Conservation (phyloP, 2,888 invertebrate genomes). For the Temnothorax unifasciatus region DNA sequence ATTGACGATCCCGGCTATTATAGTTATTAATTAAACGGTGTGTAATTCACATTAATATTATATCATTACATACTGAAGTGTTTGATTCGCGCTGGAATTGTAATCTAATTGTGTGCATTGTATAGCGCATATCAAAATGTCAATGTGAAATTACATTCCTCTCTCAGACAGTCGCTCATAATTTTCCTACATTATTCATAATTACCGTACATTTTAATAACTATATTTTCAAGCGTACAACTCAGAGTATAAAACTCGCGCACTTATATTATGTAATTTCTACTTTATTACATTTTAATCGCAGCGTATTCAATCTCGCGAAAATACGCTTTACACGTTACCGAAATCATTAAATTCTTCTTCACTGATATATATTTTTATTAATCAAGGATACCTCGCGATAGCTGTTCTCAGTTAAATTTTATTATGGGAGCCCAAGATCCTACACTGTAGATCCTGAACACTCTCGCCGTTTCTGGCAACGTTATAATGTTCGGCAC, state of each 20-base stretch:
- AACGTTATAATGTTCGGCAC: background rate
- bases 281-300: slow-evolving; percentile 5
- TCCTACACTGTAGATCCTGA: background rate
- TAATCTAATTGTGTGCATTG: slow-evolving; percentile 35
- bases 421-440: slow-evolving; percentile 18
- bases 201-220: slow-evolving; percentile 20
- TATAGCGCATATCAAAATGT: slow-evolving; percentile 28
- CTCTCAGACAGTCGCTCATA: slow-evolving; percentile 27
- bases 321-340: background rate
- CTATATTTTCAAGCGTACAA: background rate
- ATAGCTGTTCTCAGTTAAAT: slow-evolving; percentile 28
- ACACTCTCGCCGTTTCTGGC: background rate
- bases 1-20: slow-evolving; percentile 28
- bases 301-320: background rate
- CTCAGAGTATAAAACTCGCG: background rate
- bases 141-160: slow-evolving; percentile 37
- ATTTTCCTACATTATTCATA: slow-evolving; percentile 6
- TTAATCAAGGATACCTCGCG: background rate
- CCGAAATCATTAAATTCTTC: slow-evolving; percentile 11
- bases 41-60: slow-evolving; percentile 44
- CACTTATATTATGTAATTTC: background rate
- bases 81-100: slow-evolving; percentile 25
- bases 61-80: slow-evolving; percentile 30
- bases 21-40: slow-evolving; percentile 44
- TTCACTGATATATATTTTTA: background rate